A percentile compares a stretch with the other conserved stretches of the same genome.
Evolutionary conservation across 2,113 vertebrate species (phyloP).

Genomic region (Clinocottus analis): DNA sequence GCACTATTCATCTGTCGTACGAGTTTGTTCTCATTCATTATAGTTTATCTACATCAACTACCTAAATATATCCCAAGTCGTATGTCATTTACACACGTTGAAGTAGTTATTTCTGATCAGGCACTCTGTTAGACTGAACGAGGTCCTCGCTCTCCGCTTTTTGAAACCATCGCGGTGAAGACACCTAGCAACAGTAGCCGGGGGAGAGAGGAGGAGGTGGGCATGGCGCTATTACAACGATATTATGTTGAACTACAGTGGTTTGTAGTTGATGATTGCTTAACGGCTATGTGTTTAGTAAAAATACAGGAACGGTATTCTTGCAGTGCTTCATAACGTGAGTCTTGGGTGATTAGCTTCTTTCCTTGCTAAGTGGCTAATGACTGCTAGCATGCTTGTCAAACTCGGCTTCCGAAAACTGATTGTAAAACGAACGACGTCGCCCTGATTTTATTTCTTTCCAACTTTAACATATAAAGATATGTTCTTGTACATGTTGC

Average conservation of each 20-base stretch:
- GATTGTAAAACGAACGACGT: background rate
- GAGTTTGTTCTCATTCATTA: conserved; percentile 22
- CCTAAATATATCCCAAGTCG: background rate
- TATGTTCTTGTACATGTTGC: background rate
- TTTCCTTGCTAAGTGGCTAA: conserved; percentile 62
- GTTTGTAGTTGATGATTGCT: background rate
- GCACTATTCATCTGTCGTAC: conserved; percentile 66
- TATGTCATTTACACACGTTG: too few species aligned
- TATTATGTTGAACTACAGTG: background rate
- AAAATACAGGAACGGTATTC: background rate
- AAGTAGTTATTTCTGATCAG: conserved; percentile 58
- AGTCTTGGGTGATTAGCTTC: conserved; percentile 43
- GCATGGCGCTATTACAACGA: conserved; percentile 17
- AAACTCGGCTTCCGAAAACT: background rate
- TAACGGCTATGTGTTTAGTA: background rate
- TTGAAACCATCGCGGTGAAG: conserved; percentile 80
- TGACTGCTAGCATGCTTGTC: conserved; percentile 46
- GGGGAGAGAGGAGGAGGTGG: conserved; percentile 67
- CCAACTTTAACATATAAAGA: background rate
- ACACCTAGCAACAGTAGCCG: conserved; percentile 61
- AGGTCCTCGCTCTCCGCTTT: conserved; percentile 74
- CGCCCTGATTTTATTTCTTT: background rate
- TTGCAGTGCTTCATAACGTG: background rate
- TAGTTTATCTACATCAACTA: background rate
- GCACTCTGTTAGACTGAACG: conserved; percentile 29